Base-by-base conservation (phyloP, 1,140 invertebrate species). In the Nasonia longicornis region DNA sequence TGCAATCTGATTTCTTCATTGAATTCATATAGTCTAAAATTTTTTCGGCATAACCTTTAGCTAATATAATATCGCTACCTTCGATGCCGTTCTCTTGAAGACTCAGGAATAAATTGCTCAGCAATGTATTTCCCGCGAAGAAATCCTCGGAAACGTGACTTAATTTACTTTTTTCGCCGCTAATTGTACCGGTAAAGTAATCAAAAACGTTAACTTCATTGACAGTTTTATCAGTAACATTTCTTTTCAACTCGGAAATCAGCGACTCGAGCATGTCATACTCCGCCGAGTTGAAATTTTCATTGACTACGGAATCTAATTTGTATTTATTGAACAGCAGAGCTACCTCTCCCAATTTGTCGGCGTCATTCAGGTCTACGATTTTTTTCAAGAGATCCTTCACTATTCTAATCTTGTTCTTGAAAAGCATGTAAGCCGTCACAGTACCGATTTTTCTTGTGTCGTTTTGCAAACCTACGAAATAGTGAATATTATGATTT, bases 201-300 rank as follows among this genome's bases (percentile, higher is more conserved):
- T 48, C 29, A 26, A 74, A 74, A n/a, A 74, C 16, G 3, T 74
- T 74, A 26, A 48, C 35, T 64, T 76, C 74, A 42, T 64, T 22
- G 35, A n/a, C 29, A n/a, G 75, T 67, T 67, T 77, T 66, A 42
- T 77, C 75, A 29, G 12, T 77, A 45, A 77, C 38, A 67, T 42
- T 67, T 20, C 20, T 26, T 14, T 63, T 63, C n/a, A 77, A 45
- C 42, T 77, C 38, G 38, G 31, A 26, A 6, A 77, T 26, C 8
- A 67, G 35, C 38, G 66, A 22, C 3, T 67, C 58, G 67, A 67
- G 20, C n/a, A 14, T 67, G 31, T 77, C 35, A 31, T 77, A 48
- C 12, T 77, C 35, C 14, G 10, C 38, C 16, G 38, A n/a, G 6
- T 67, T 66, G 7, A 77, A 67, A 67, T 77, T 67, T 67, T 26